Base-by-base conservation (phyloP, 2,888 invertebrate species). In the Drymonia ruficornis region DNA sequence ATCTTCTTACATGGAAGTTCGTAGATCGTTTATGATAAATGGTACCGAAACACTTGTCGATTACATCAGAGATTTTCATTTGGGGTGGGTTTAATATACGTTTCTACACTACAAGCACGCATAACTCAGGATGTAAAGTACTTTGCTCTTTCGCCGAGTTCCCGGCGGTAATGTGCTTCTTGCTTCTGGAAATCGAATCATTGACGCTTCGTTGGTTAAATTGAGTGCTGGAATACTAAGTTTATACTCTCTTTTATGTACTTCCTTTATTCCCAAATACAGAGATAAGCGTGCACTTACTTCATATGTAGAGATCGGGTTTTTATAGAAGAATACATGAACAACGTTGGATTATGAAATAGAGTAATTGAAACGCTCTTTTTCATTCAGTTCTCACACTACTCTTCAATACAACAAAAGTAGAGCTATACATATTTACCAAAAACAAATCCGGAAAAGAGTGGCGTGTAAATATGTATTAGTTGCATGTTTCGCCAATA, bases 71-170 rank as follows among this genome's bases (percentile, higher is more conserved):
- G 12, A n/a, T 15, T 28, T 18, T 45, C 28, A 28, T 11, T 15
- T 28, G 28, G 28, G 45, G 13, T 28, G 15, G 15, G 18, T 28
- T n/a, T 28, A 13, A 19, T 40, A 5, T n/a, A 45, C 12, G 45
- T 1, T n/a, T n/a, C n/a, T n/a, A n/a, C n/a, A n/a, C n/a, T n/a
- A 28, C 23, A 45, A 16, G n/a, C 3, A 45, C 15, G 28, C 45
- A 45, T 45, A 28, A 45, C 45, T 28, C 45, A 28, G 45, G 28
- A 28, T 45, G n/a, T 28, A 15, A 45, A 45, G 28, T n/a, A 45
- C 45, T 45, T 45, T 28, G 45, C 45, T 45, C 45, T 28, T 28
- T 45, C 28, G n/a, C n/a, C 34, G 47, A 47, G 47, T 47, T 34
- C 31, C 47, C 31, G 29, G 47, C 31, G 18, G 47, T 47, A 47